Conservation (phyloP, 2,797 vertebrate species). For the Hafferia zeledoni region DNA sequence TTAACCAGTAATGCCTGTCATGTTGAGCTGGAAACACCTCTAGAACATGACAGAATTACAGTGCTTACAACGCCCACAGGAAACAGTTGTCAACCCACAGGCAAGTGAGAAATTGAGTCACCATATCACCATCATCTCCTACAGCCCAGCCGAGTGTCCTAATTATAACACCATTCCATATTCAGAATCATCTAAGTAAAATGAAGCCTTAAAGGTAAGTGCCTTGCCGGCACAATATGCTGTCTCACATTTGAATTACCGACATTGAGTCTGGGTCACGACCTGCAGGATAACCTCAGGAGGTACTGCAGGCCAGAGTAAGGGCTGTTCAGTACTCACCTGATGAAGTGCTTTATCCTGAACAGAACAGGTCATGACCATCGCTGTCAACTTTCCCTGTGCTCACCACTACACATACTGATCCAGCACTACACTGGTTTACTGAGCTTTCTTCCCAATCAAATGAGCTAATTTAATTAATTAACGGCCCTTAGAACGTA, state of each 20-base stretch:
- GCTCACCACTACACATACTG: background rate
- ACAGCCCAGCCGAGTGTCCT: background rate
- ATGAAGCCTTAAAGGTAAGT: background rate
- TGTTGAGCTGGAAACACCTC: background rate
- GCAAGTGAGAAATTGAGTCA: conserved; percentile 64
- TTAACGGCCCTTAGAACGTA: conserved; percentile 3
- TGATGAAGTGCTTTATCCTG: background rate
- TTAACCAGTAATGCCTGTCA: background rate
- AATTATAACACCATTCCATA: conserved; percentile 29
- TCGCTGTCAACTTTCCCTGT: background rate
- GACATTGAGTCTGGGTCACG: background rate
- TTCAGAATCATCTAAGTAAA: background rate
- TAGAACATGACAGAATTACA: conserved; percentile 12
- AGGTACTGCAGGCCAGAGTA: background rate
- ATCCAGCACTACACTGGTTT: background rate
- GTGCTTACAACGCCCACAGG: conserved; percentile 36
- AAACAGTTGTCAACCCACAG: conserved; percentile 52
- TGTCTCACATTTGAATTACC: background rate
- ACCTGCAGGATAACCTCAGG: background rate
- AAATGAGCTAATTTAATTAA: background rate
- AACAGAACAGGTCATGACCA: background rate
- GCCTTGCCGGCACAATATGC: accelerated
- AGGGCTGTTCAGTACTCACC: background rate
- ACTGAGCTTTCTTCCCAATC: background rate
- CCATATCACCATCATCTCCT: conserved; percentile 10